Conservation (phyloP, 2,888 invertebrate species). For the Acanthopleura granulata region DNA sequence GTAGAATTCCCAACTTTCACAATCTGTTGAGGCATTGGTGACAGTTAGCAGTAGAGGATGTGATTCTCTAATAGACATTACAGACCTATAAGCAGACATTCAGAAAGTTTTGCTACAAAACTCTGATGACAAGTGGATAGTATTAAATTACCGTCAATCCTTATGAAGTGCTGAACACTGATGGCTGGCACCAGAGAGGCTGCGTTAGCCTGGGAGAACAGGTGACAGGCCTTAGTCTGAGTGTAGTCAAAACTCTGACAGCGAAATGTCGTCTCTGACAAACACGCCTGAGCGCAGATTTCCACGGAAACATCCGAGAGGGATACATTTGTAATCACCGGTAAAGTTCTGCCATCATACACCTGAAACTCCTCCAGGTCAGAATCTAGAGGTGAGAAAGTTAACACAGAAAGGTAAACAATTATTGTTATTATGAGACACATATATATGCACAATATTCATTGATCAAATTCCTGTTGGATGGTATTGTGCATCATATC, state of each 20-base stretch:
- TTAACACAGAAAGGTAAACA: not conserved
- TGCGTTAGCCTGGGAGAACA: not conserved
- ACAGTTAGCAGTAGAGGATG: too few relatives aligned
- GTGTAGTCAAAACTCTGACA: constrained; percentile 11
- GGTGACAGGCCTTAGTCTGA: not conserved
- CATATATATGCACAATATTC: too few relatives aligned
- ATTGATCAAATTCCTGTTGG: too few relatives aligned
- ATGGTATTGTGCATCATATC: too few relatives aligned
- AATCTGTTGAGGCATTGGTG: too few relatives aligned
- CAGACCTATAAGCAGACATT: too few relatives aligned
- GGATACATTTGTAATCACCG: not conserved
- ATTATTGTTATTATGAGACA: too few relatives aligned
- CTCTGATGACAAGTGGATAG: too few relatives aligned
- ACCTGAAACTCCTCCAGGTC: not conserved
- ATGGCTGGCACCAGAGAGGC: not conserved
- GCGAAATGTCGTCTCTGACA: not conserved
- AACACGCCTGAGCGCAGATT: constrained; percentile 4
- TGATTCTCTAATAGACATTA: too few relatives aligned
- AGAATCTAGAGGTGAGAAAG: not conserved
- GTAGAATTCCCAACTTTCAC: too few relatives aligned
- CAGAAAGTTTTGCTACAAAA: too few relatives aligned
- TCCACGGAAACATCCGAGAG: not conserved
- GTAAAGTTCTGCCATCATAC: not conserved
- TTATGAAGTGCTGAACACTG: not conserved
- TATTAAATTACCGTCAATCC: not conserved